Base-by-base conservation (phyloP, 2,113 vertebrate species). In the Chlamydotis undulata region DNA sequence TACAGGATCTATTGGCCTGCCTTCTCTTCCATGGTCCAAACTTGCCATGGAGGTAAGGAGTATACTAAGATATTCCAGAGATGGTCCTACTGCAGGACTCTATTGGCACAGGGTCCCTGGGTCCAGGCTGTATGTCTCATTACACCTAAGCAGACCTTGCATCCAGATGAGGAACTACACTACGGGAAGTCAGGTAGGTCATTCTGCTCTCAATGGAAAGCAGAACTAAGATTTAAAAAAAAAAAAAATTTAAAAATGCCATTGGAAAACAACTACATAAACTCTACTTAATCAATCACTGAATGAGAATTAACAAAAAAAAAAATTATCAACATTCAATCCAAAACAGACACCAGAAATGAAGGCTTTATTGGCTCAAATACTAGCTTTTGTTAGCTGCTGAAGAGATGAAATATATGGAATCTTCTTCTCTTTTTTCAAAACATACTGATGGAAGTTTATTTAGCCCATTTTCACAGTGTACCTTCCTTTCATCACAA, bases 361-460 rank as follows among this genome's bases (percentile, higher is more conserved):
- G 16, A 79, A 86, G 37, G 45, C 15, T 65, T 79, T 73, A 61
- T 13, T 83, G 50, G 21, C 52, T 4, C 9, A 52, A 95, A 87
- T 69, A 90, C n/a, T n/a, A 28, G 9, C 82, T 96, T 95, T 90
- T 55, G 52, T 69, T 75, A 49, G 39, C 24, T 87, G 55, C 37
- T 80, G 52, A 84, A 88, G 52, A 95, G 61, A 25, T 19, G 37
- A 49, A 91, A 95, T 73, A 25, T 73, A 63, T 26, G 57, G 33
- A 91, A 84, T 87, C 43, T 70, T 85, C 8, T 71, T 43, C 15
- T 50, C 15, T 31, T 80, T 70, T 61, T 53, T n/a, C 6, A 14
- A 63, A 68, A 64, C 19, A n/a, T 37, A 59, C 2, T 49, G 47
- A 49, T 12, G 28, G 23, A 80, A 39, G 17, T 59, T 91, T 77